Percentiles rank a stretch among this genome's conserved stretches.
These are phyloP conservation scores for Formica aserva DNA, from an alignment of 2,888 invertebrate species.

Conservation along the genomic window DNA sequence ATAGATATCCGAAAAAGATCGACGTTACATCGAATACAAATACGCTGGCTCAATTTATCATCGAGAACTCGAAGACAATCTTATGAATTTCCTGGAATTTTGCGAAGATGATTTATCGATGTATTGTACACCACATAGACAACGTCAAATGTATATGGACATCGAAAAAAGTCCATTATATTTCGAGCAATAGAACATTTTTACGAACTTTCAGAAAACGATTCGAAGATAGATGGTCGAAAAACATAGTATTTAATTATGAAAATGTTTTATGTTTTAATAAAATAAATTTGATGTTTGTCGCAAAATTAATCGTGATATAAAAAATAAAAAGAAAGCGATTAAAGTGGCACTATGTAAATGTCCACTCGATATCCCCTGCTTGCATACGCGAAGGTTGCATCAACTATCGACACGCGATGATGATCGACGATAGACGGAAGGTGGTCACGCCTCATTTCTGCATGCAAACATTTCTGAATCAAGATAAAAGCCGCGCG, in stretches of 20 bases:
- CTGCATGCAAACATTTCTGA: conserved; percentile 28
- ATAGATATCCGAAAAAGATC: conserved; percentile 73
- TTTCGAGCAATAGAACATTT: conserved; percentile 33
- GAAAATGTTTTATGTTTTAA: not conserved
- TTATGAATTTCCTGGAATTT: conserved; percentile 75
- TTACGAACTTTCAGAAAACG: not conserved
- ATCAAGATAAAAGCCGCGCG: conserved; percentile 17
- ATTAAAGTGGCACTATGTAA: not conserved
- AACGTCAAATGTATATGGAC: conserved; percentile 64
- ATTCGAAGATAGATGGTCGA: not conserved
- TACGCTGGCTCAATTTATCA: conserved; percentile 75
- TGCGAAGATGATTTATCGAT: conserved; percentile 74
- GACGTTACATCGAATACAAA: conserved; percentile 63
- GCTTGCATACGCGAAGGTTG: not conserved
- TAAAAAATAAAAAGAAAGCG: not conserved
- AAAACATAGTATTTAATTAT: conserved; percentile 3
- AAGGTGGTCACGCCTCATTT: conserved; percentile 40
- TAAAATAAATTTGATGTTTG: too few species aligned
- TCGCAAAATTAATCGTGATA: not conserved
- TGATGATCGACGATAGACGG: not conserved
- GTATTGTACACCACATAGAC: conserved; percentile 74
- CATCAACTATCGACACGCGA: not conserved
- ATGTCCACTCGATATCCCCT: not conserved
- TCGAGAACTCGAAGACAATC: conserved; percentile 69
- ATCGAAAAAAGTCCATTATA: conserved; percentile 67